Percentiles rank a stretch among this genome's conserved stretches.
phyloP scores from a whole-genome alignment of 2,113 vertebrate species.

The Eidolon helvum region DNA sequence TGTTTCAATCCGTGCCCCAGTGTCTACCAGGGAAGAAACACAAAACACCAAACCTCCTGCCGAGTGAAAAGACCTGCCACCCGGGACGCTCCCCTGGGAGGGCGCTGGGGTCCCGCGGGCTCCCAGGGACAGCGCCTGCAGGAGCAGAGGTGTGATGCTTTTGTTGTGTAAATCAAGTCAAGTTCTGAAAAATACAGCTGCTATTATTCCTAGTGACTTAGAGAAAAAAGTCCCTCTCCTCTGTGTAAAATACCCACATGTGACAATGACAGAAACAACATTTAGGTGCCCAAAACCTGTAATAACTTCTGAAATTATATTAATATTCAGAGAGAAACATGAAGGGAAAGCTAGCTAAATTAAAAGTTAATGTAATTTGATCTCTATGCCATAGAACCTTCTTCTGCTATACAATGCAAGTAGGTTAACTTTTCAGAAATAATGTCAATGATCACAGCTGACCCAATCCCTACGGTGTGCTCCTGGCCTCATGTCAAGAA shows the following conservation, averaged over 20 bases:
- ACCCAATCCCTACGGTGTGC: neutral
- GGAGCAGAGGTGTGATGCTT: no score
- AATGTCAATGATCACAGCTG: neutral
- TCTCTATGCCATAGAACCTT: neutral
- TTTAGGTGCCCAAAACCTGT: neutral
- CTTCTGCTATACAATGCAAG: neutral
- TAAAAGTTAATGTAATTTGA: neutral
- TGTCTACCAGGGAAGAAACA: neutral
- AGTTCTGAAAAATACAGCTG: neutral
- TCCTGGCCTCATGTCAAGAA: neutral
- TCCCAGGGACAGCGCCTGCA: accelerated
- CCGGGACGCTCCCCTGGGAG: no score
- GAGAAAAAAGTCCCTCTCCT: neutral
- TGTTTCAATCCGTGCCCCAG: neutral
- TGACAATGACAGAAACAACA: neutral
- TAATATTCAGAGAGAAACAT: neutral
- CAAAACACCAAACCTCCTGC: neutral
- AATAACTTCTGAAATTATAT: neutral
- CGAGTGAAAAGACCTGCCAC: no score
- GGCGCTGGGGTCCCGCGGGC: neutral
- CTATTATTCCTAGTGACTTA: neutral
- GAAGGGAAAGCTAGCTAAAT: neutral
- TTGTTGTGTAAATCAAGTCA: neutral
- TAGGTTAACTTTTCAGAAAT: neutral
- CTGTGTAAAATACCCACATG: neutral